These are phyloP conservation scores for Lycopodina hypogea DNA, from an alignment of 37 sponge, comb jelly and placozoan genomes.

Conservation along the genomic window DNA sequence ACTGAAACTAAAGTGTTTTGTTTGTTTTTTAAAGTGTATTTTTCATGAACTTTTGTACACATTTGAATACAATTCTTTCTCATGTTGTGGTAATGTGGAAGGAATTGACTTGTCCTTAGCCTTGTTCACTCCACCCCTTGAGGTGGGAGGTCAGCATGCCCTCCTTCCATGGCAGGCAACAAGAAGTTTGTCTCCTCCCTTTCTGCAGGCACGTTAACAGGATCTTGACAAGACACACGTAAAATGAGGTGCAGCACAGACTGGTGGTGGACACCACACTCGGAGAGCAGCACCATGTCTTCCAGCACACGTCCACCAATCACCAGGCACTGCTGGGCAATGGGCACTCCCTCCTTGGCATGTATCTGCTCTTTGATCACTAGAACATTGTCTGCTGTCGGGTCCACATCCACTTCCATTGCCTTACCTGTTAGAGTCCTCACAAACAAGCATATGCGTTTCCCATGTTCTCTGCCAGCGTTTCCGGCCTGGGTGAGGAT, in stretches of 20 bases:
- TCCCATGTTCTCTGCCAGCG: not conserved
- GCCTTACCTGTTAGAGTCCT: slow-evolving; percentile 56
- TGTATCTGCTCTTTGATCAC: slow-evolving; percentile 29
- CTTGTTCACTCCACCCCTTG: too few relatives aligned
- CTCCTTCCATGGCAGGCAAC: too few relatives aligned
- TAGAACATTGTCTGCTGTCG: slow-evolving; percentile 18
- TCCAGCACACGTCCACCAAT: slow-evolving; percentile 29
- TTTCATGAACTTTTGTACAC: too few relatives aligned
- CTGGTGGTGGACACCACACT: slow-evolving; percentile 41
- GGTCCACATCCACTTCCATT: slow-evolving; percentile 8
- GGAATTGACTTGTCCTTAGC: too few relatives aligned
- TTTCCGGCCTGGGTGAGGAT: not conserved
- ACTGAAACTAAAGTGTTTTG: too few relatives aligned
- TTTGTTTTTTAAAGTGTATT: too few relatives aligned
- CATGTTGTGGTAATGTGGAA: too few relatives aligned
- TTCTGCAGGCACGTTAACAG: not conserved
- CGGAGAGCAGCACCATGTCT: not conserved
- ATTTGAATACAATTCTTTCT: too few relatives aligned
- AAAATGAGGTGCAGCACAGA: slow-evolving; percentile 46
- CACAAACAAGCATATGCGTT: slow-evolving; percentile 23
- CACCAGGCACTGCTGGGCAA: slow-evolving; percentile 43
- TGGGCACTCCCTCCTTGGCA: slow-evolving; percentile 33
- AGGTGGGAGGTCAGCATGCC: too few relatives aligned
- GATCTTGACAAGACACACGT: slow-evolving; percentile 31
- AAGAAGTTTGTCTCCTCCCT: not conserved